phyloP scores from a whole-genome alignment of 2,113 vertebrate species.

The Harpagus bidentatus region DNA sequence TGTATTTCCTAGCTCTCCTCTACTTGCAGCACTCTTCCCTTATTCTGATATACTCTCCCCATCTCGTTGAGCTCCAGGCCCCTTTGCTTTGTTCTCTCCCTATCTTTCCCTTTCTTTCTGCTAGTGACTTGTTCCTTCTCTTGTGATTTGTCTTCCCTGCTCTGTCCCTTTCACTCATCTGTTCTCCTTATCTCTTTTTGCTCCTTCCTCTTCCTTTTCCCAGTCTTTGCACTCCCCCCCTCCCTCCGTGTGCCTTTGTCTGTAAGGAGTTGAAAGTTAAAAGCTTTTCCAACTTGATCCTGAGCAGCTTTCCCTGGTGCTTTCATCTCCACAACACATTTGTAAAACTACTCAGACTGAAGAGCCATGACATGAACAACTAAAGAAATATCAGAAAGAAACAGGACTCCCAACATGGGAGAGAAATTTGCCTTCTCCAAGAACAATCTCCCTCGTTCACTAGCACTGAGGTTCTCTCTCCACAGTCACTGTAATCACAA shows the following conservation, averaged over 20 bases:
- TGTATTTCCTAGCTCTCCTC: neutral
- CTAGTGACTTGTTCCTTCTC: constrained; percentile 24
- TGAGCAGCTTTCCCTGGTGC: constrained; percentile 67
- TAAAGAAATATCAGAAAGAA: constrained; percentile 59
- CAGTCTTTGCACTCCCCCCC: neutral
- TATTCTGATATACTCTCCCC: neutral
- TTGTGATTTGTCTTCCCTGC: constrained; percentile 35
- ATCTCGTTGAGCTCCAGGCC: neutral
- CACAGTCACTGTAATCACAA: neutral
- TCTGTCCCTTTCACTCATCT: constrained; percentile 22
- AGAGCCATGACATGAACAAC: constrained; percentile 70
- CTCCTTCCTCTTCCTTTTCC: constrained; percentile 16
- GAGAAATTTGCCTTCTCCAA: neutral
- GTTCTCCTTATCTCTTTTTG: constrained; percentile 19
- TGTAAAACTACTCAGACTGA: constrained; percentile 73
- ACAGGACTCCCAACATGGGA: neutral
- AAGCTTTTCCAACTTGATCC: constrained; percentile 78
- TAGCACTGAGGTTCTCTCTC: neutral
- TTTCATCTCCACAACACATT: constrained; percentile 77
- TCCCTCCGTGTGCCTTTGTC: constrained; percentile 43
- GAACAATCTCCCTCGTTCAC: neutral
- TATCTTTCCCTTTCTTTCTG: constrained; percentile 20
- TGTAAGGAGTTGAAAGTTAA: constrained; percentile 74
- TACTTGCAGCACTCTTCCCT: neutral
- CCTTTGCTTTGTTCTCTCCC: constrained; percentile 33